phyloP scores from a whole-genome alignment of 1,140 invertebrate genomes.

The Musca vetustissima region DNA sequence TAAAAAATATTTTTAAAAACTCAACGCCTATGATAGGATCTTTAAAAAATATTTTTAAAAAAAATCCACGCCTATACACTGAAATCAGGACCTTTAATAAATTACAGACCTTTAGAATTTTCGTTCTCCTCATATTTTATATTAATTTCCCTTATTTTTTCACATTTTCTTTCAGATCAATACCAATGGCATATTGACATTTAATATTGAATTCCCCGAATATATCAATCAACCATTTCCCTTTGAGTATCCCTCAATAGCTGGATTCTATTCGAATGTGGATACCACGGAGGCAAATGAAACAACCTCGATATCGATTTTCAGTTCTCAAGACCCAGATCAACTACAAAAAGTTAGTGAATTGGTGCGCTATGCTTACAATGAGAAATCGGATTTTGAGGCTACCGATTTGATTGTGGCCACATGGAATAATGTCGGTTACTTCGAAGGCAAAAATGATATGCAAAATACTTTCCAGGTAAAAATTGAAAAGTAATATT shows the following conservation, averaged over 20 bases:
- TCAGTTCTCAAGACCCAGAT: constrained; percentile 69
- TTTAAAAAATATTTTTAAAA: too few species aligned
- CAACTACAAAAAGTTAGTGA: constrained; percentile 67
- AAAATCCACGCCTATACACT: too few species aligned
- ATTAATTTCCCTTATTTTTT: neutral
- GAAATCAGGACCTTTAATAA: too few species aligned
- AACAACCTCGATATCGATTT: constrained; percentile 75
- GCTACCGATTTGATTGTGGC: constrained; percentile 63
- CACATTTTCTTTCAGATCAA: constrained; percentile 74
- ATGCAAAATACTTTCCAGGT: constrained; percentile 61
- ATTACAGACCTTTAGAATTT: too few species aligned
- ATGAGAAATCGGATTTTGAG: constrained; percentile 66
- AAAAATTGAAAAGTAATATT: neutral
- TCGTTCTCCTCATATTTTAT: too few species aligned
- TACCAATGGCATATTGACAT: constrained; percentile 88
- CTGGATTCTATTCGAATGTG: constrained; percentile 88
- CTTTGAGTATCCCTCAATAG: constrained; percentile 84
- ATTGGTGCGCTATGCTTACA: constrained; percentile 71
- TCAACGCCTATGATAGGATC: too few species aligned
- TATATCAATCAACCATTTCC: constrained; percentile 90
- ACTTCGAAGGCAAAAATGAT: constrained; percentile 57
- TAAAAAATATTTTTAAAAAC: too few species aligned
- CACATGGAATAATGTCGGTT: constrained; percentile 71
- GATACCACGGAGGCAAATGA: constrained; percentile 67
- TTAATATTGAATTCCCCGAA: constrained; percentile 78